Percentiles rank a stretch among this genome's conserved stretches.
These are phyloP conservation scores for Himalopsyche tibetana DNA, from an alignment of 2,888 invertebrate species.

Conservation along the genomic window DNA sequence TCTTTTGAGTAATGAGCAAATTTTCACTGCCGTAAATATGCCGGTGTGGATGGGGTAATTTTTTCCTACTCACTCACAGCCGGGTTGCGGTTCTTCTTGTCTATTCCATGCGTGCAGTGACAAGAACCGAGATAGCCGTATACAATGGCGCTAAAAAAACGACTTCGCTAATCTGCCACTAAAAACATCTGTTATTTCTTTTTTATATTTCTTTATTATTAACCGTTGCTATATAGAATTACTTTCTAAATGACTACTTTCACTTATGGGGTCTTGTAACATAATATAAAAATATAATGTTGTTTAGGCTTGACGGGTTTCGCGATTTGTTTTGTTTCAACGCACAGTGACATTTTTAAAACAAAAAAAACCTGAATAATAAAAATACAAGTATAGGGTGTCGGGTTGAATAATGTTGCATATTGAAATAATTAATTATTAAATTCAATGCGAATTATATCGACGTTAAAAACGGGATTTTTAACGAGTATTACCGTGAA, in stretches of 20 bases:
- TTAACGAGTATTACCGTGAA: too few relatives aligned
- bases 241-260: conserved; percentile 54
- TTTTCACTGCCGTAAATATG: too few relatives aligned
- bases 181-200: conserved; percentile 17
- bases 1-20: too few relatives aligned
- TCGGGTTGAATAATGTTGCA: too few relatives aligned
- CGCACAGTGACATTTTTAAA: background rate
- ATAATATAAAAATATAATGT: background rate
- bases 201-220: conserved; percentile 30
- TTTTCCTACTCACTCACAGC: too few relatives aligned
- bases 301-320: background rate
- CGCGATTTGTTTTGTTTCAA: background rate
- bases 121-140: background rate
- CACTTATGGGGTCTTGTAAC: conserved; percentile 35
- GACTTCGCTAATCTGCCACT: background rate
- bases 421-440: too few relatives aligned
- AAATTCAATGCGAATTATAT: too few relatives aligned
- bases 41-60: too few relatives aligned
- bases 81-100: background rate
- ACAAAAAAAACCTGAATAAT: background rate
- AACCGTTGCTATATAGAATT: conserved; percentile 29
- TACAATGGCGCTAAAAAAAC: background rate
- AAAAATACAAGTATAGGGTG: too few relatives aligned
- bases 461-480: too few relatives aligned
- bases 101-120: background rate